Conservation (phyloP, 2,797 vertebrate species). For the Catamblyrhynchus diadema region DNA sequence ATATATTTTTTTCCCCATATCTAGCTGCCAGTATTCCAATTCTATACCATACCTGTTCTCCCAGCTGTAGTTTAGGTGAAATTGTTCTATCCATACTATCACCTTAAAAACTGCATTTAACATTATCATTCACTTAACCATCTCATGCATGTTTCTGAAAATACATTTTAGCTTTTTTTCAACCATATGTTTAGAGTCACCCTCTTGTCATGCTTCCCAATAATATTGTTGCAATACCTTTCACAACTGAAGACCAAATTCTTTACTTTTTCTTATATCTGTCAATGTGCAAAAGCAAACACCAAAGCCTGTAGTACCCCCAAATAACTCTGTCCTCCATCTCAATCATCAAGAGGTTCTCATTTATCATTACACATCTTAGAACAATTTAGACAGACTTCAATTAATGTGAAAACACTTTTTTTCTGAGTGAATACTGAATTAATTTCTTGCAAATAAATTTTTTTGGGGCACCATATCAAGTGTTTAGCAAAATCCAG, state of each 20-base stretch:
- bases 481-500: neutral
- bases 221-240: neutral
- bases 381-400: neutral
- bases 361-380: neutral
- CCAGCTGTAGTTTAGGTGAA: neutral
- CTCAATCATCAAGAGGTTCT: neutral
- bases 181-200: neutral
- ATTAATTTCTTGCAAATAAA: neutral
- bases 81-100: neutral
- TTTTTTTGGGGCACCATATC: neutral
- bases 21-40: neutral
- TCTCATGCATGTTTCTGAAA: neutral
- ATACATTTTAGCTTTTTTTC: neutral
- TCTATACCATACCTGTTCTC: neutral
- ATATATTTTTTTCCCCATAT: neutral
- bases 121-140: fast-evolving
- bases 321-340: neutral
- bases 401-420: neutral
- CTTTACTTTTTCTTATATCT: neutral
- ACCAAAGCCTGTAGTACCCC: neutral
- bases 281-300: neutral
- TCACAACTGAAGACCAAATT: neutral
- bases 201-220: neutral
- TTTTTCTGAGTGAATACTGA: neutral
- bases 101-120: neutral